A percentile compares a stretch with the other conserved stretches of the same genome.
These are phyloP conservation scores for Penaeus indicus DNA, from an alignment of 1,140 invertebrate species.

Conservation along the genomic window DNA sequence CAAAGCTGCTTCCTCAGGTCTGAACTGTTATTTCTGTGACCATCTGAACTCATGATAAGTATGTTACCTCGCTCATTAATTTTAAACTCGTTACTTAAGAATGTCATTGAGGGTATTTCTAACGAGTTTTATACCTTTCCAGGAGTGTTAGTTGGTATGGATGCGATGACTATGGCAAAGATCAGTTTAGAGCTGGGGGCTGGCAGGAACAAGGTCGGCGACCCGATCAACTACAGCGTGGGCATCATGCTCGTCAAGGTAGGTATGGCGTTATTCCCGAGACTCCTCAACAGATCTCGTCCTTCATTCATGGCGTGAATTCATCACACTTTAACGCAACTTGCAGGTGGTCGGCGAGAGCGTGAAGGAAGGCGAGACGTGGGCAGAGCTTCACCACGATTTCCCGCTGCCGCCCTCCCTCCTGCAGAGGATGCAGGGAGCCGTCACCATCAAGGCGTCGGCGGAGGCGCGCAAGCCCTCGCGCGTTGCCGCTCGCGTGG, in stretches of 20 bases:
- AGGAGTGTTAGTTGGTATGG: conserved; percentile 71
- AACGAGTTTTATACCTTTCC: conserved; percentile 33
- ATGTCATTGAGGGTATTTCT: background rate
- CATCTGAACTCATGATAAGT: conserved; percentile 1
- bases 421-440: too few relatives aligned
- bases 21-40: background rate
- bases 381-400: conserved; percentile 54
- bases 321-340: background rate
- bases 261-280: background rate
- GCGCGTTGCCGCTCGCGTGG: too few relatives aligned
- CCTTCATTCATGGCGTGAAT: background rate
- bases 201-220: conserved; percentile 69
- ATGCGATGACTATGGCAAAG: conserved; percentile 71
- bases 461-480: too few relatives aligned
- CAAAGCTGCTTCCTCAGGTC: conserved; percentile 64
- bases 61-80: too few relatives aligned
- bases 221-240: conserved; percentile 71
- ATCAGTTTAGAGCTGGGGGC: conserved; percentile 71
- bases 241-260: conserved; percentile 70
- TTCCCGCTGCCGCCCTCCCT: background rate
- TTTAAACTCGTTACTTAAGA: too few relatives aligned
- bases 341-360: conserved; percentile 43
- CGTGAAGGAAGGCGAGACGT: conserved; percentile 36
- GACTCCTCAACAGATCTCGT: too few relatives aligned
- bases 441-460: too few relatives aligned